Base-by-base conservation (phyloP, 1,140 invertebrate species). In the Cherax quadricarinatus region DNA sequence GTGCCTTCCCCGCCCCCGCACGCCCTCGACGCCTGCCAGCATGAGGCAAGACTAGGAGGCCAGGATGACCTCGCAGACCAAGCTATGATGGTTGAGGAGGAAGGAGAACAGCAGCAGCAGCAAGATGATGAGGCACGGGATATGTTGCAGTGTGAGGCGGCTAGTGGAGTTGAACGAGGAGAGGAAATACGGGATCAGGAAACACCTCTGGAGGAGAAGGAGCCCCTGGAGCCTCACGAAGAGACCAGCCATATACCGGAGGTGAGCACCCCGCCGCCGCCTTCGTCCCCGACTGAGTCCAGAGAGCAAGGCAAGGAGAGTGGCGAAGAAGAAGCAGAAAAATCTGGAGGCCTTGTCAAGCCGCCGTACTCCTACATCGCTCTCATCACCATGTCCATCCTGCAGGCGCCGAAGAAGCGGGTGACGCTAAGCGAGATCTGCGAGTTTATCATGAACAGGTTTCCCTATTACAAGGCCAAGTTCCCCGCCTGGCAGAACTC, bases 281-380 rank as follows among this genome's bases (percentile, higher is more conserved):
- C 85, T 16, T n/a, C 86, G 6, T 79, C 86, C 14, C 86, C 78
- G 49, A 14, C 21, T 24, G 91, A 87, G 0, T 91, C 88, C 1
- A 57, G 84, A 12, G 80, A 91, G 6, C 41, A 9, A 41, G 88
- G 81, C 6, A 79, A 92, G 62, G 88, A 81, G 16, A 83, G 90
- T 16, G 93, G 92, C 14, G 94, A 92, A 3, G 92, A 94, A 14
- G 62, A 80, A 16, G 94, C 96, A 0, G 95, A 95, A 0, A 92
- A 94, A 60, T 94, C 94, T 62, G 94, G 94, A 86, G 95, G 96
- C 0, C 92, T 97, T 53, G 98, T 98, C 18, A 99, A 99, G 95
- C 99, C 99, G 2, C 98, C 99, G 0, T 99, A 99, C 95, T 99
- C 98, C 0, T 99, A 99, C 95, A 99, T 99, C 93, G 98, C 99